A percentile compares a stretch with the other conserved stretches of the same genome.
These are phyloP conservation scores for Ennomos erosarius DNA, from an alignment of 2,888 invertebrate species.

Conservation along the genomic window DNA sequence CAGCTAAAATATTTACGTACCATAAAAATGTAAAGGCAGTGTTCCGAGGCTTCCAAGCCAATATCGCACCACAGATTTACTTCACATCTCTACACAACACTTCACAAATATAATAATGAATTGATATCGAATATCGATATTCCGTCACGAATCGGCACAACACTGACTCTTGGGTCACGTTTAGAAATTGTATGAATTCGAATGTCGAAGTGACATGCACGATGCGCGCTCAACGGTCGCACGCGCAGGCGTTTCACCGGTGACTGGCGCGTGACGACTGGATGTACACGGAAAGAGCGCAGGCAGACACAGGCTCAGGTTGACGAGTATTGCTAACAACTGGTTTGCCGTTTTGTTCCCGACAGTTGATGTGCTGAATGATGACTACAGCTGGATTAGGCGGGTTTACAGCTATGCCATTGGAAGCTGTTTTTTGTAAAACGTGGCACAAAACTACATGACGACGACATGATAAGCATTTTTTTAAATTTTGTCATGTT, in stretches of 20 bases:
- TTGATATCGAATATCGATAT: slow-evolving; percentile 52
- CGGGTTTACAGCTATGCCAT: slow-evolving; percentile 31
- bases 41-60: slow-evolving; percentile 52
- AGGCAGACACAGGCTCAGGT: slow-evolving; percentile 54
- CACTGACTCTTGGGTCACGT: slow-evolving; percentile 61
- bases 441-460: slow-evolving; percentile 3
- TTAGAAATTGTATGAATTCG: slow-evolving; percentile 56
- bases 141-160: slow-evolving; percentile 58
- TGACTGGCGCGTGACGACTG: slow-evolving; percentile 62
- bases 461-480: slow-evolving; percentile 2
- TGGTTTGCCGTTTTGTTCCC: slow-evolving; percentile 67
- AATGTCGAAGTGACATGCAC: slow-evolving; percentile 44
- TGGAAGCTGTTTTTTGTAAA: slow-evolving; percentile 21
- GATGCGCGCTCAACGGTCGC: slow-evolving; percentile 58
- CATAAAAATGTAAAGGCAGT: slow-evolving; percentile 68
- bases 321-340: slow-evolving; percentile 57
- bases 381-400: slow-evolving; percentile 46
- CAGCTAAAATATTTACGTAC: slow-evolving; percentile 62
- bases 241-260: slow-evolving; percentile 59
- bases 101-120: slow-evolving; percentile 49
- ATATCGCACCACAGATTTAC: slow-evolving; percentile 53
- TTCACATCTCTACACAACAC: slow-evolving; percentile 71
- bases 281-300: slow-evolving; percentile 41
- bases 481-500: too few species aligned
- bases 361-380: slow-evolving; percentile 62